Evolutionary conservation across 37 sponge, comb jelly and placozoan genomes (phyloP).

Genomic region (Spongilla lacustris): DNA sequence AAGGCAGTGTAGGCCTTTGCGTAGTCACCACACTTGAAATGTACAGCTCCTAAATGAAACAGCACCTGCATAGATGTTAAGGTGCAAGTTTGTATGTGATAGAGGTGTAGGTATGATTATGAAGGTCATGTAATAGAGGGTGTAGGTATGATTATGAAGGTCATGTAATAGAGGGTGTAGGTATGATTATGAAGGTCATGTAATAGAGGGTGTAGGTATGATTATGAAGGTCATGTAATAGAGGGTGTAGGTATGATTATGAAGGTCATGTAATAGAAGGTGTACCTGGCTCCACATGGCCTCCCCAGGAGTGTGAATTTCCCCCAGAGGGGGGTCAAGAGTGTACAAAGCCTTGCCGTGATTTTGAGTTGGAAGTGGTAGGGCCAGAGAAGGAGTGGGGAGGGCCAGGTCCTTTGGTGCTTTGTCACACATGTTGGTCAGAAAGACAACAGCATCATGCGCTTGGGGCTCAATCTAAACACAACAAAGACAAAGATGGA

Average conservation of each 20-base stretch:
- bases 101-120: neutral
- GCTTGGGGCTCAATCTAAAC: slow-evolving; percentile 18
- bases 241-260: too few relatives aligned
- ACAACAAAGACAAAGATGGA: neutral
- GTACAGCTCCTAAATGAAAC: slow-evolving; percentile 45
- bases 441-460: slow-evolving; percentile 5
- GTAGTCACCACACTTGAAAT: slow-evolving; percentile 46
- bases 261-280: neutral
- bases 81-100: neutral
- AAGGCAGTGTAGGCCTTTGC: slow-evolving; percentile 9
- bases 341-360: neutral
- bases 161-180: neutral
- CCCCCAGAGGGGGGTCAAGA: neutral
- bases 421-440: slow-evolving; percentile 10
- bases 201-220: neutral
- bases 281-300: neutral
- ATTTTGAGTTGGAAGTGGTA: neutral
- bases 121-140: neutral
- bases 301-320: neutral
- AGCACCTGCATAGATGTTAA: slow-evolving; percentile 22
- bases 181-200: neutral
- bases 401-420: neutral
- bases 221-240: neutral
- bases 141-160: neutral
- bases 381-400: neutral